These are phyloP conservation scores for Trichechus manatus DNA, from an alignment of 2,113 vertebrate species.

Conservation along the genomic window DNA sequence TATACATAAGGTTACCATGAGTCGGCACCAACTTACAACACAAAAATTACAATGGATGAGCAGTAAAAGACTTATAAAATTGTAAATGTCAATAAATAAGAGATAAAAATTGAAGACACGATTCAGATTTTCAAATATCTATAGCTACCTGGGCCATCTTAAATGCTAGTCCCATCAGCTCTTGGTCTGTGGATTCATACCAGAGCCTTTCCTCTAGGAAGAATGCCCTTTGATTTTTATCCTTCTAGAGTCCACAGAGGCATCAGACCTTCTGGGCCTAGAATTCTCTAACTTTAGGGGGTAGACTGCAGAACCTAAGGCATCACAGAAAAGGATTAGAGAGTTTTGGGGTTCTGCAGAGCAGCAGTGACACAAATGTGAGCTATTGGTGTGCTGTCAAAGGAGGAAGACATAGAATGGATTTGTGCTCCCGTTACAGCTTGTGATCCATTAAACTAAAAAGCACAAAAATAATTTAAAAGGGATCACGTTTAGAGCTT, in stretches of 20 bases:
- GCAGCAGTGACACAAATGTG: neutral
- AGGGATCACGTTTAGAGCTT: neutral
- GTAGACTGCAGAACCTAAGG: neutral
- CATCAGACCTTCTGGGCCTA: neutral
- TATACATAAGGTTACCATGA: too few relatives aligned
- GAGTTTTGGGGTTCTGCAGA: neutral
- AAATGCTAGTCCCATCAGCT: neutral
- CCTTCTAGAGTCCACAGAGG: neutral
- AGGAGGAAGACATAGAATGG: too few relatives aligned
- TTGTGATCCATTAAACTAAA: neutral
- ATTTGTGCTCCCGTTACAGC: too few relatives aligned
- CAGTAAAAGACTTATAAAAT: neutral
- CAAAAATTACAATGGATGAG: neutral
- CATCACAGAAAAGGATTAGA: neutral
- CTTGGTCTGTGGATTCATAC: neutral
- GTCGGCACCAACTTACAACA: neutral
- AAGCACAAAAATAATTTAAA: neutral
- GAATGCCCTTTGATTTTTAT: neutral
- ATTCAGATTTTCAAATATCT: neutral
- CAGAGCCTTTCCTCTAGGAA: neutral
- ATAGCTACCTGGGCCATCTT: neutral
- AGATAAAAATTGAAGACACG: neutral
- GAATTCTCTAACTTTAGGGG: neutral
- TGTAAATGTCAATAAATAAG: neutral
- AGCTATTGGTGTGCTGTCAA: neutral